These are phyloP conservation scores for Simalia tracyae DNA, from an alignment of 2,797 vertebrate genomes.

Conservation along the genomic window DNA sequence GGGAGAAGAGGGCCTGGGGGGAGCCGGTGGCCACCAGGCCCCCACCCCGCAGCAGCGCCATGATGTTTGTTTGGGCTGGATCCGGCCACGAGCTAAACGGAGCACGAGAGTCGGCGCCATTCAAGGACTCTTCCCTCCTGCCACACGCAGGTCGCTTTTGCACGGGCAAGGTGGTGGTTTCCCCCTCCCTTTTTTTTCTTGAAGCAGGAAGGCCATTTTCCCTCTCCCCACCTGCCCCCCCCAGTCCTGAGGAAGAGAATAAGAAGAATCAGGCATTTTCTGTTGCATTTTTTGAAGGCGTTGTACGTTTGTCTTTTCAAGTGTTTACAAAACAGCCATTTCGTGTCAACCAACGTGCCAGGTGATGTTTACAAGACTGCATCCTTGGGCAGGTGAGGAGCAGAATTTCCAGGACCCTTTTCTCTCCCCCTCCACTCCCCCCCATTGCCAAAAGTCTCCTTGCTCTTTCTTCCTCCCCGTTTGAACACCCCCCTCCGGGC, in stretches of 20 bases:
- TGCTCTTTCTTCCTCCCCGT: not conserved
- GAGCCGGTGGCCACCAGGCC: not conserved
- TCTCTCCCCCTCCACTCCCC: constrained; percentile 18
- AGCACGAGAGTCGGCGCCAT: constrained; percentile 37
- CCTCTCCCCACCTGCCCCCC: constrained; percentile 33
- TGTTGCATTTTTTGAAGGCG: constrained; percentile 61
- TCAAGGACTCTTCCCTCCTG: constrained; percentile 32
- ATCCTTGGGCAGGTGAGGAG: constrained; percentile 58
- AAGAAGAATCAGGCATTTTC: constrained; percentile 53
- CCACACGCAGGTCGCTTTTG: constrained; percentile 61
- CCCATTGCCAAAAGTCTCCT: constrained; percentile 65
- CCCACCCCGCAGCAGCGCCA: constrained; percentile 1
- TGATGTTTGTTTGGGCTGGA: constrained; percentile 62
- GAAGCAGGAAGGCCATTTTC: constrained; percentile 63
- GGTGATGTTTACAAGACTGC: constrained; percentile 77
- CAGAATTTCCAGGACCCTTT: constrained; percentile 42
- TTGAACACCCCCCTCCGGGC: not conserved
- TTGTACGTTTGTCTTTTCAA: constrained; percentile 73
- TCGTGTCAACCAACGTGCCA: constrained; percentile 76
- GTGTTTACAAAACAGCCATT: constrained; percentile 75
- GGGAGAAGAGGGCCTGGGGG: not conserved
- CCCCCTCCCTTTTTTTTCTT: constrained; percentile 58
- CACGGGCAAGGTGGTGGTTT: constrained; percentile 70
- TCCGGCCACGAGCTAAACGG: constrained; percentile 48
- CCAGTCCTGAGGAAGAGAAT: constrained; percentile 59